phyloP scores from a whole-genome alignment of 1,140 invertebrate genomes.

The Trichonephila inaurata region DNA sequence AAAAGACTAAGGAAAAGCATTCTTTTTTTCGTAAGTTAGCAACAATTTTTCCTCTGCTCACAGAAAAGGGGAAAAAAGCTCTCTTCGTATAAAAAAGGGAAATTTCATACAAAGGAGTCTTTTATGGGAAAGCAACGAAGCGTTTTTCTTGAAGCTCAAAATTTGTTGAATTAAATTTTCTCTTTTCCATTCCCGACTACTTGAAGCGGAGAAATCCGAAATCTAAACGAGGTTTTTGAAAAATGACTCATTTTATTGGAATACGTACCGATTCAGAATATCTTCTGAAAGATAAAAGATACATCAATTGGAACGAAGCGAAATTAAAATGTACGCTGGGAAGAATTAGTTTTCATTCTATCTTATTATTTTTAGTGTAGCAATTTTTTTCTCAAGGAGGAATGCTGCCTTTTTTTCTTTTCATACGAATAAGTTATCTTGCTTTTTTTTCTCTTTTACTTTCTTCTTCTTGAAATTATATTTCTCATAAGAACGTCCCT shows the following conservation, averaged over 20 bases:
- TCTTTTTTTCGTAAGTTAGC: not conserved
- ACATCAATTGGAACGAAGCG: not conserved
- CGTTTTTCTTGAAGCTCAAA: not conserved
- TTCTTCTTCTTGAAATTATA: no score
- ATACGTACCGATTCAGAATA: not conserved
- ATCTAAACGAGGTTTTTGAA: not conserved
- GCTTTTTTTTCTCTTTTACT: no score
- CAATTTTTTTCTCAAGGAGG: no score
- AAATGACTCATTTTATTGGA: not conserved
- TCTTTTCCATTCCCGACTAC: not conserved
- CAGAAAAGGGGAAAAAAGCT: not conserved
- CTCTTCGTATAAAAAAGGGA: not conserved
- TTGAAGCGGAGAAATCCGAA: not conserved
- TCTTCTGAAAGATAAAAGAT: not conserved
- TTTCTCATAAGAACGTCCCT: no score
- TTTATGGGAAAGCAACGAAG: not conserved
- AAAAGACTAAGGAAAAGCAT: not conserved
- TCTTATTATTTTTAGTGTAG: no score
- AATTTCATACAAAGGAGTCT: not conserved
- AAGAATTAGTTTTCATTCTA: not conserved
- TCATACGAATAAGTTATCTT: no score
- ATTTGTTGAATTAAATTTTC: not conserved
- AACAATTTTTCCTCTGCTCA: not conserved
- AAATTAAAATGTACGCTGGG: not conserved
- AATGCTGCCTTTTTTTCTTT: no score